These are phyloP conservation scores for Drosophila sucinea DNA, from an alignment of 1,140 invertebrate species.

Conservation along the genomic window DNA sequence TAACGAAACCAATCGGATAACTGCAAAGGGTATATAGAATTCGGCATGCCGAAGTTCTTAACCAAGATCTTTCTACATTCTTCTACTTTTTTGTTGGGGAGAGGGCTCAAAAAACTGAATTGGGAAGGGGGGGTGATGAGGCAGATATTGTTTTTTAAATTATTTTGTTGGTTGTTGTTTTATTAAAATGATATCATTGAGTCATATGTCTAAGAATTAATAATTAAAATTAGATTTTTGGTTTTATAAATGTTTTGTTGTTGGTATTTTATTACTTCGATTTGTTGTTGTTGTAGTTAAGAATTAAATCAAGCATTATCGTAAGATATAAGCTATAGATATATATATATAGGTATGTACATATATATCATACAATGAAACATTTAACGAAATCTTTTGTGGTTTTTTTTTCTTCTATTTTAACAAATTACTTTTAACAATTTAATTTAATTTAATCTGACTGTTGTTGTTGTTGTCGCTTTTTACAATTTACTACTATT, in stretches of 20 bases:
- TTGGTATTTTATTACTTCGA: slow-evolving; percentile 49
- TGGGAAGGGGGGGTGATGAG: slow-evolving; percentile 25
- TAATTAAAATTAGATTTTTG: slow-evolving; percentile 59
- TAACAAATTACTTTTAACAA: slow-evolving; percentile 35
- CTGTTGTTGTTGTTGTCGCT: slow-evolving; percentile 26
- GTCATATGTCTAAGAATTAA: slow-evolving; percentile 64
- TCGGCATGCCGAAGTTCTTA: neutral
- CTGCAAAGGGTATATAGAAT: neutral
- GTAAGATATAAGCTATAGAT: slow-evolving; percentile 26
- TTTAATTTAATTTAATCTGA: slow-evolving; percentile 42
- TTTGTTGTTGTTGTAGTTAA: slow-evolving; percentile 57
- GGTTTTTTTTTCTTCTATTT: slow-evolving; percentile 36
- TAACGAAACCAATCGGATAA: neutral
- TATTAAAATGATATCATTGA: slow-evolving; percentile 46
- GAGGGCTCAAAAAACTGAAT: neutral
- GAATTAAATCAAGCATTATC: slow-evolving; percentile 61
- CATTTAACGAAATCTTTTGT: slow-evolving; percentile 81
- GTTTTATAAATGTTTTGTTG: slow-evolving; percentile 67
- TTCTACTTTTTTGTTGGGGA: neutral
- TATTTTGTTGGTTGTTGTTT: slow-evolving; percentile 37
- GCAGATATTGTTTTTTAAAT: slow-evolving; percentile 45
- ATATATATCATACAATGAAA: slow-evolving; percentile 81
- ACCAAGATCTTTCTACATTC: neutral
- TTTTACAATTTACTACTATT: slow-evolving; percentile 70
- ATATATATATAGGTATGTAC: slow-evolving; percentile 36